phyloP scores from a whole-genome alignment of 1,140 invertebrate genomes.

The Belonocnema kinseyi region DNA sequence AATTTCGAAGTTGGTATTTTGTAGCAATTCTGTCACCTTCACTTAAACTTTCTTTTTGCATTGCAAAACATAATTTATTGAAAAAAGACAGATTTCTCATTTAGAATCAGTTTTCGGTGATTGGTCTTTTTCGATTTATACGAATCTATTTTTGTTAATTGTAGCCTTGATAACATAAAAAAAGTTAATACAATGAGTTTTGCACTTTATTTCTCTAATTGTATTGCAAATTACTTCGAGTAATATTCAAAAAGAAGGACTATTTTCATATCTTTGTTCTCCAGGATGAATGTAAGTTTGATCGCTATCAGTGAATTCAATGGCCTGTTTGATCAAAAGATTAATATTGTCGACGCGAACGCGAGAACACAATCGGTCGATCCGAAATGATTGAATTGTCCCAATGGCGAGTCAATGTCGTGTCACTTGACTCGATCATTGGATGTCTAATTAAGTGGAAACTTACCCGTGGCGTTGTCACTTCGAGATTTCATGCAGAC shows the following conservation, averaged over 20 bases:
- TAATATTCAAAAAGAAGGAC: background rate
- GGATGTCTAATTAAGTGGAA: conserved; percentile 31
- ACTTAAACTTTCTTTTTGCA: no score
- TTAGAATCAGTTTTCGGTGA: no score
- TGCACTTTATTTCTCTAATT: background rate
- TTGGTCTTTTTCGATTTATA: no score
- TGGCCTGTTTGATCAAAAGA: conserved; percentile 2
- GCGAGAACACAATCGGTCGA: conserved; percentile 13
- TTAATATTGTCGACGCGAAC: conserved; percentile 14
- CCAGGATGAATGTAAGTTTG: background rate
- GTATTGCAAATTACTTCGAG: background rate
- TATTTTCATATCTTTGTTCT: conserved; percentile 9
- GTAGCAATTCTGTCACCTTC: no score
- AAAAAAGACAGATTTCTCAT: no score
- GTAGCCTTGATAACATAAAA: no score
- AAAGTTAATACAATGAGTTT: no score
- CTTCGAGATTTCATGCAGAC: conserved; percentile 14
- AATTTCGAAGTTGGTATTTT: no score
- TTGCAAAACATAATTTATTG: no score
- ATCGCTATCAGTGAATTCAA: conserved; percentile 11
- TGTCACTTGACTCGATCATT: conserved; percentile 40
- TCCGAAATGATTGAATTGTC: conserved; percentile 36
- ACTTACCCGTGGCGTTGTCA: background rate
- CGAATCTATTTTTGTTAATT: no score
- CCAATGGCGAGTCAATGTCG: conserved; percentile 48